Conservation (phyloP, 2,797 vertebrate genomes). For the Enteromius argenteus region DNA sequence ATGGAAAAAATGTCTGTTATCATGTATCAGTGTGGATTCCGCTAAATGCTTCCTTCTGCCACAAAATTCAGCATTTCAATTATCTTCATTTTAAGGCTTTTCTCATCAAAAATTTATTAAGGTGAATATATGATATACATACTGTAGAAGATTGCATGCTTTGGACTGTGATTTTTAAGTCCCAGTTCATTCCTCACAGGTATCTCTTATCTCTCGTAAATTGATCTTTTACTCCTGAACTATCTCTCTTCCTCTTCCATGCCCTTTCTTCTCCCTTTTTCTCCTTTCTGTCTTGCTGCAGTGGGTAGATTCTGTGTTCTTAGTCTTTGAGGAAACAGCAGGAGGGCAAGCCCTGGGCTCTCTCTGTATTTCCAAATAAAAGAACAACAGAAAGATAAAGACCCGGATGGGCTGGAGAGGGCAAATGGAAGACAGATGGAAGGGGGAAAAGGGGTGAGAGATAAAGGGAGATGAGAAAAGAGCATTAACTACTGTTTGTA, state of each 20-base stretch:
- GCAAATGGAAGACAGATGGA: slow-evolving; percentile 33
- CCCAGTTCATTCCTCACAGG: background rate
- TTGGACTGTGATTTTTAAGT: background rate
- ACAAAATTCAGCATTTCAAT: background rate
- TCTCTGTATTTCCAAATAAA: slow-evolving; percentile 38
- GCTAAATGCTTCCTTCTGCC: background rate
- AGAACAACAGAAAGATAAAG: slow-evolving; percentile 36
- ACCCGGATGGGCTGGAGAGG: slow-evolving; percentile 30
- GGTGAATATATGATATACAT: background rate
- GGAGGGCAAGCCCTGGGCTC: slow-evolving; percentile 27
- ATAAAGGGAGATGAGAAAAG: slow-evolving; percentile 53
- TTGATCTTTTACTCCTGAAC: slow-evolving; percentile 3
- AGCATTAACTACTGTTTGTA: slow-evolving; percentile 60
- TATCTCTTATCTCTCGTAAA: slow-evolving; percentile 21
- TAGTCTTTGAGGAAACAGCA: slow-evolving; percentile 40
- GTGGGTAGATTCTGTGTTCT: slow-evolving; percentile 26
- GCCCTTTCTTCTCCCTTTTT: slow-evolving; percentile 18
- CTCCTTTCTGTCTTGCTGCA: slow-evolving; percentile 33
- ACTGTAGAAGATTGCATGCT: background rate
- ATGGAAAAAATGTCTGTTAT: background rate
- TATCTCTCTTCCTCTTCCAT: slow-evolving; percentile 12
- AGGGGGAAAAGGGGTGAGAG: slow-evolving; percentile 48
- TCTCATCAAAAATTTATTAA: background rate
- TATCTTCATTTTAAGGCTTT: background rate
- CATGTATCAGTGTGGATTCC: background rate